phyloP scores from a whole-genome alignment of 2,888 invertebrate genomes.

The Eledona agricola region DNA sequence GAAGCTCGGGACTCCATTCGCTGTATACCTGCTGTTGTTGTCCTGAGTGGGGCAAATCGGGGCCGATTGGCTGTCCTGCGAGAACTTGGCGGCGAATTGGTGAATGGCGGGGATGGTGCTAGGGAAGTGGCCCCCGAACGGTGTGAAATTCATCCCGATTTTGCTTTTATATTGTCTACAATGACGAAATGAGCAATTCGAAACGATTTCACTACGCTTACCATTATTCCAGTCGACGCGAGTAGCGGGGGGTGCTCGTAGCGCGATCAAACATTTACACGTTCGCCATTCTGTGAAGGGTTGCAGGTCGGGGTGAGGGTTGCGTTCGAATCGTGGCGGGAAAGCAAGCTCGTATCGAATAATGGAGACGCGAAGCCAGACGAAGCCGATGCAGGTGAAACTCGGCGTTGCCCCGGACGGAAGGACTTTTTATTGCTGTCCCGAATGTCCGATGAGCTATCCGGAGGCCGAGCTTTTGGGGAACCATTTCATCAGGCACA shows the following conservation, averaged over 20 bases:
- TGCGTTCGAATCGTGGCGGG: conserved; percentile 44
- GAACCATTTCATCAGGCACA: too few relatives aligned
- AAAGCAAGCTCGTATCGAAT: conserved; percentile 29
- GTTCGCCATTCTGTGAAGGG: conserved; percentile 45
- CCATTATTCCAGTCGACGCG: conserved; percentile 27
- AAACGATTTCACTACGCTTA: conserved; percentile 3
- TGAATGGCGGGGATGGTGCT: conserved; percentile 82
- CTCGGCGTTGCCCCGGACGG: too few relatives aligned
- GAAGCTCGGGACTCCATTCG: conserved; percentile 64
- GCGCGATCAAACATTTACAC: conserved; percentile 40
- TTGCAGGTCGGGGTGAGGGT: conserved; percentile 37
- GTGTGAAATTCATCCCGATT: conserved; percentile 81
- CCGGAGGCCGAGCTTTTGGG: too few relatives aligned
- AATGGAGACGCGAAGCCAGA: too few relatives aligned
- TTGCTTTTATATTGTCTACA: conserved; percentile 42
- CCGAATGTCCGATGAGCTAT: too few relatives aligned
- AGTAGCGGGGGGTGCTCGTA: conserved; percentile 9
- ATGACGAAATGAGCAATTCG: not conserved
- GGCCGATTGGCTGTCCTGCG: conserved; percentile 60
- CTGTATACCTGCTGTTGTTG: conserved; percentile 56
- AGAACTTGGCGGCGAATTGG: conserved; percentile 81
- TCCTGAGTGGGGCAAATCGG: conserved; percentile 47
- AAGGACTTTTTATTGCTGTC: too few relatives aligned
- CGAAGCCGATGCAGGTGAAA: too few relatives aligned
- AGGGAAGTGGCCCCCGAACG: conserved; percentile 83